Percentiles rank a stretch among this genome's conserved stretches.
Conservation (phyloP, 2,797 vertebrate species). For the Odontamblyopus rebecca region DNA sequence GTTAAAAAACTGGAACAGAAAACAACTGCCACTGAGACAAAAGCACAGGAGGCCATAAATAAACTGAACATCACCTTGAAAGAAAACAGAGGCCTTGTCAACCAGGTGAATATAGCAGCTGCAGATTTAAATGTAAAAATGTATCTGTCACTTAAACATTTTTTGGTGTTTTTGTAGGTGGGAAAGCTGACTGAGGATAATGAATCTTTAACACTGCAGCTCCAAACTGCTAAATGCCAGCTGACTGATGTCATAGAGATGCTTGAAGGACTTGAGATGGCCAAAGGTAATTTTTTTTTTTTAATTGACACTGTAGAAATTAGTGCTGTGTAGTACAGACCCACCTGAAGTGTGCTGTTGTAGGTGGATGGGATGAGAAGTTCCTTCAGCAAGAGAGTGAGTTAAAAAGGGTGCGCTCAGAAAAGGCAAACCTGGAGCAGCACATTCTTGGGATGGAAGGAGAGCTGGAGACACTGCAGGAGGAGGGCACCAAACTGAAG, state of each 20-base stretch:
- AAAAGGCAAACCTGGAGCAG: conserved; percentile 79
- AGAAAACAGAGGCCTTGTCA: conserved; percentile 61
- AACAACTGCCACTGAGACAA: conserved; percentile 62
- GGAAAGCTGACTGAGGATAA: conserved; percentile 67
- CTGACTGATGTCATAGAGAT: conserved; percentile 64
- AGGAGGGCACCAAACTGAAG: conserved; percentile 71
- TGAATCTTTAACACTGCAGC: conserved; percentile 62
- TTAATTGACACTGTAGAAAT: not conserved
- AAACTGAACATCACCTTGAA: conserved; percentile 55
- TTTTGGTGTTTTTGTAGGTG: conserved; percentile 34
- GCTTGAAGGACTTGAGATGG: conserved; percentile 69
- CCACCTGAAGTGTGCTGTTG: not conserved
- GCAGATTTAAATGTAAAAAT: not conserved
- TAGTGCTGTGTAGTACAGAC: not conserved
- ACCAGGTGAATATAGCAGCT: conserved; percentile 36
- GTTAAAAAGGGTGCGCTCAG: conserved; percentile 73
- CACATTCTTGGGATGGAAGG: conserved; percentile 75
- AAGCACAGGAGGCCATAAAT: conserved; percentile 53
- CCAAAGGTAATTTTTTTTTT: conserved; percentile 55
- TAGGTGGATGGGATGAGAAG: conserved; percentile 76
- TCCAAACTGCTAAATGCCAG: conserved; percentile 68
- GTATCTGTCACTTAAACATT: not conserved
- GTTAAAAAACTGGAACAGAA: conserved; percentile 63
- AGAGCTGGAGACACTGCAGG: conserved; percentile 77
- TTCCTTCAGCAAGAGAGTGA: conserved; percentile 80